Percentiles rank a stretch among this genome's conserved stretches.
These are phyloP conservation scores for Nebria ingens DNA, from an alignment of 1,140 invertebrate genomes.

Conservation along the genomic window DNA sequence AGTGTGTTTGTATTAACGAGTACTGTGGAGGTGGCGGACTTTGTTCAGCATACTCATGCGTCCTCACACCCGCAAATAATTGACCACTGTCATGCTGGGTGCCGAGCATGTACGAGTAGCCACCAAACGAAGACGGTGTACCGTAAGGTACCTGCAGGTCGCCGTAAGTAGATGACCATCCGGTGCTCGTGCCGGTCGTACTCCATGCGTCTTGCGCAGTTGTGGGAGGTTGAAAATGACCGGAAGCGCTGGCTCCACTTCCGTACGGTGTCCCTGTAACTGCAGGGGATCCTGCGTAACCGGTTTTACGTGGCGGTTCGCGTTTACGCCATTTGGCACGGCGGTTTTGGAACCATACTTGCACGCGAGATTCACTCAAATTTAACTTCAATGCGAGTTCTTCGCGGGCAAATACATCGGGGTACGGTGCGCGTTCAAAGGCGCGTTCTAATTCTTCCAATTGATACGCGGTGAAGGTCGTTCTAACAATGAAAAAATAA, in stretches of 20 bases:
- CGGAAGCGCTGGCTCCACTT: conserved; percentile 17
- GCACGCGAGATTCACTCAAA: conserved; percentile 86
- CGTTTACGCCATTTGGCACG: conserved; percentile 96
- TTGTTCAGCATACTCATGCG: conserved; percentile 48
- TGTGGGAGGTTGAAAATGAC: conserved; percentile 24
- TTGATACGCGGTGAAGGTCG: conserved; percentile 93
- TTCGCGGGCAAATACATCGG: conserved; percentile 92
- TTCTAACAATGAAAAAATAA: conserved; percentile 48
- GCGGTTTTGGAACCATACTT: conserved; percentile 91
- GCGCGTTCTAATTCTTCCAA: conserved; percentile 88
- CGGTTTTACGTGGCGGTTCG: conserved; percentile 90
- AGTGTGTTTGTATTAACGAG: conserved; percentile 54
- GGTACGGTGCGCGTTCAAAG: conserved; percentile 90
- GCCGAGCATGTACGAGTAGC: conserved; percentile 55
- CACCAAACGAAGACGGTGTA: conserved; percentile 38
- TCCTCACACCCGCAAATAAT: conserved; percentile 48
- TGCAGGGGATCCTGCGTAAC: conserved; percentile 58
- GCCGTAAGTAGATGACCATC: conserved; percentile 53
- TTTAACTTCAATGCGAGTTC: conserved; percentile 84
- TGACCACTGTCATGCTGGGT: conserved; percentile 48
- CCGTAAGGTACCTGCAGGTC: conserved; percentile 39
- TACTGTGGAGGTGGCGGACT: conserved; percentile 51
- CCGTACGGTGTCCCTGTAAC: conserved; percentile 33
- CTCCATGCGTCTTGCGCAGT: conserved; percentile 64
- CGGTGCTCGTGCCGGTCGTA: conserved; percentile 62